Conservation (phyloP, 2,797 vertebrate genomes). For the Lateolabrax maculatus region DNA sequence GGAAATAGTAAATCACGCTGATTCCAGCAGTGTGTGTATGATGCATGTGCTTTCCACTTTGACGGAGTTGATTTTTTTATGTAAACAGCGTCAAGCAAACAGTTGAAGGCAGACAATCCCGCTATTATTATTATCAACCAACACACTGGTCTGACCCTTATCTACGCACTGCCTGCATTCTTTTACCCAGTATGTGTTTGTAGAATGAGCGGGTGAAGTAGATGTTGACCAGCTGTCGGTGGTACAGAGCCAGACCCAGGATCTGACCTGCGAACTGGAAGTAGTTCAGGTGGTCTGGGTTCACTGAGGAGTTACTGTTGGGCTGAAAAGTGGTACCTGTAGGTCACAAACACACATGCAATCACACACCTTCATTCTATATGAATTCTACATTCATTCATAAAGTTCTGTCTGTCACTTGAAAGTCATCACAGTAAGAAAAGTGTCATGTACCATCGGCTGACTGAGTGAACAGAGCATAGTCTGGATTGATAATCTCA, state of each 20-base stretch:
- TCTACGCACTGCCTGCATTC: background rate
- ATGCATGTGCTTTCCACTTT: background rate
- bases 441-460: constrained; percentile 90
- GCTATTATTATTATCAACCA: background rate
- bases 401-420: background rate
- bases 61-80: background rate
- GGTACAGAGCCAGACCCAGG: constrained; percentile 95
- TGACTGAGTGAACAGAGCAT: constrained; percentile 97
- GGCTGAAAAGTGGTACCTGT: constrained; percentile 98
- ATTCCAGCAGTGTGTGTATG: background rate
- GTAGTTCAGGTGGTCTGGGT: constrained; percentile 98
- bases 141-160: background rate
- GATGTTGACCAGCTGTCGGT: constrained; percentile 97
- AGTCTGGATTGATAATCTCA: constrained; percentile 99
- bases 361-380: background rate
- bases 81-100: background rate
- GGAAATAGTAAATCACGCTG: background rate
- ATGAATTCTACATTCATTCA: too few relatives aligned
- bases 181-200: constrained; percentile 97
- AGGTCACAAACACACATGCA: background rate
- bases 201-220: constrained; percentile 99
- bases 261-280: constrained; percentile 98
- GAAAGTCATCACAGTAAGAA: background rate
- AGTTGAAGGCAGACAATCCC: background rate
- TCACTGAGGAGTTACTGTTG: constrained; percentile 99